Percentiles rank a stretch among this genome's conserved stretches.
Evolutionary conservation across 2,113 vertebrate genomes (phyloP).

Genomic region (Saccopteryx leptura): DNA sequence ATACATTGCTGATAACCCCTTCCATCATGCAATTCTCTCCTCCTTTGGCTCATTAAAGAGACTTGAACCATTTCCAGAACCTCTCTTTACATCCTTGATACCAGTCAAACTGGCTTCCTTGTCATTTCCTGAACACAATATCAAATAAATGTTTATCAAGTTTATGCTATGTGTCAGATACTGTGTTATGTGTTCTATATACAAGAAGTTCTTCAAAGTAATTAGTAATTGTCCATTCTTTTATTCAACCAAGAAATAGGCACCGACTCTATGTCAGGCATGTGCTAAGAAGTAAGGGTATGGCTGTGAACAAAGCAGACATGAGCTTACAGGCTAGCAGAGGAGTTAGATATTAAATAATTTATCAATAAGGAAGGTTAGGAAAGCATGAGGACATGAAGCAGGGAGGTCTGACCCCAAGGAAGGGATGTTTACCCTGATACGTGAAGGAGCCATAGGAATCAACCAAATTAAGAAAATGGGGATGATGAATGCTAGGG

Average conservation of each 20-base stretch:
- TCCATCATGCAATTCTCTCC: background rate
- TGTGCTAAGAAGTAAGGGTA: background rate
- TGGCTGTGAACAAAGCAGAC: background rate
- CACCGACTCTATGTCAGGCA: background rate
- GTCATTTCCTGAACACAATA: conserved; percentile 47
- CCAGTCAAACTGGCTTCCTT: conserved; percentile 49
- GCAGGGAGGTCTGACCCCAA: background rate
- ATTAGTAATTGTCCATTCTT: conserved; percentile 31
- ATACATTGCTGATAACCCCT: conserved; percentile 21
- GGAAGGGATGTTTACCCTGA: background rate
- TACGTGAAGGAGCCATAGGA: background rate
- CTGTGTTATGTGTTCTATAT: background rate
- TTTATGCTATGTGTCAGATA: background rate
- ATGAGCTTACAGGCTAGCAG: background rate
- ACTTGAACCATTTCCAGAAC: conserved; percentile 21
- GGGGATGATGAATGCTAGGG: no score
- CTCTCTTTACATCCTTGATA: conserved; percentile 28
- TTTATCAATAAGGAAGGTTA: background rate
- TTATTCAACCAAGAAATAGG: conserved; percentile 12
- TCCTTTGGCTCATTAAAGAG: conserved; percentile 33
- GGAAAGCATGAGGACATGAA: background rate
- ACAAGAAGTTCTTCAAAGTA: conserved; percentile 30
- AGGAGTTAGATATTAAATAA: background rate
- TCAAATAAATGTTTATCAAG: conserved; percentile 37
- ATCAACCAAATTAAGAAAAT: background rate